Evolutionary conservation across 2,797 vertebrate species (phyloP), one percentile per base, ranked within the genome.

Genomic region (Crenichthys baileyi): DNA sequence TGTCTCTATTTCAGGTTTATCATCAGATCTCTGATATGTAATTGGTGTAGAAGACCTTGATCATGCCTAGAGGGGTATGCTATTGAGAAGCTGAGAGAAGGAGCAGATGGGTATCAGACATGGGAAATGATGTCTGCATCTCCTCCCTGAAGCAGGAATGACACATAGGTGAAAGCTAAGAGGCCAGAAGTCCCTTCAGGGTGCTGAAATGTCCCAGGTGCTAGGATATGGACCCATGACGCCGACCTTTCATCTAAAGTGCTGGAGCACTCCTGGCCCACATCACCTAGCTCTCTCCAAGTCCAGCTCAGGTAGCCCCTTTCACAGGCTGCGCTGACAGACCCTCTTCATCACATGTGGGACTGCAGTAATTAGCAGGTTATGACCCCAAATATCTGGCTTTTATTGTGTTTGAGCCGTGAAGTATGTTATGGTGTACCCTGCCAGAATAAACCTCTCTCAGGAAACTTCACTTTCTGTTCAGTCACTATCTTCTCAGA

Each of bases 391-490:
- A 70, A 83, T 83, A 87, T 87, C 80, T 87, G 87, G 79, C 83
- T 81, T 91, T 93, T 91, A 89, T 94, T 90, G 84, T 76, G 82
- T 53, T 78, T 72, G 87, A 88, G 80, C 88, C 56, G 70, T 72
- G 22, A 84, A 85, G 81, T 88, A 86, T 89, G 91, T 90, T 90
- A 74, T 84, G 80, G 81, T 83, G 80, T 72, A 31, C 51, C n/a
- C 70, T 90, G 90, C 91, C 93, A 95, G 91, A 92, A 91, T 86
- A 95, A 92, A 93, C 85, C 82, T 87, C 84, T 92, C 89, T 91
- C 92, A 94, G 93, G 92, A 95, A 95, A 93, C 90, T 89, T 90
- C 86, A 83, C 89, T 94, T 92, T 94, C 89, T 89, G 78, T 91
- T 92, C 89, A 89, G 70, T 88, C 83, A 80, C 76, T 82, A 86